Conservation (phyloP, 2,113 vertebrate genomes). For the Coptodon rendalli region DNA sequence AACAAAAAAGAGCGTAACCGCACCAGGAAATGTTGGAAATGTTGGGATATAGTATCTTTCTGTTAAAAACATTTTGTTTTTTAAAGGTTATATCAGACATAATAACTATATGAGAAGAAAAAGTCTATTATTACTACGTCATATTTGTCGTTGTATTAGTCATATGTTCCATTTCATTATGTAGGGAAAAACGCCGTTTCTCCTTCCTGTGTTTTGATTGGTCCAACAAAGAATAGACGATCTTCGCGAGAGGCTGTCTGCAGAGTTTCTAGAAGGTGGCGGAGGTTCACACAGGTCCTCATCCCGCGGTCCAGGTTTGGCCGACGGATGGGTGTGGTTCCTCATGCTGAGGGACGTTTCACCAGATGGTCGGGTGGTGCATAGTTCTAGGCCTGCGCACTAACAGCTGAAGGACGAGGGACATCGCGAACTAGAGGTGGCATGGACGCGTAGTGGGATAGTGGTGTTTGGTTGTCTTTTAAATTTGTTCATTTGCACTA, state of each 20-base stretch:
- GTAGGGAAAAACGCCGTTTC: background rate
- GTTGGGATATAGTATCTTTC: background rate
- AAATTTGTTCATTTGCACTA: background rate
- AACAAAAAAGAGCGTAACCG: background rate
- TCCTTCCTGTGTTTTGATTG: background rate
- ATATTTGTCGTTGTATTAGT: background rate
- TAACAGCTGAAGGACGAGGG: background rate
- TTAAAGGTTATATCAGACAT: background rate
- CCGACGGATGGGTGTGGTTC: constrained; percentile 29
- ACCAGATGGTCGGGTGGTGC: background rate
- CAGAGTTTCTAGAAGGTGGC: background rate
- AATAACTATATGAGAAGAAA: background rate
- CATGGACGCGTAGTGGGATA: background rate
- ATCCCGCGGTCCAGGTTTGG: background rate
- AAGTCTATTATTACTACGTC: background rate
- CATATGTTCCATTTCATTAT: background rate
- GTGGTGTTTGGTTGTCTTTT: background rate
- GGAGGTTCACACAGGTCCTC: background rate
- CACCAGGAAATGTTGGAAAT: background rate
- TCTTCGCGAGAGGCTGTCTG: background rate
- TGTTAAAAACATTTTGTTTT: background rate
- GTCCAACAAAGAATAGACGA: background rate
- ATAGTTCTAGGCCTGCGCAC: background rate
- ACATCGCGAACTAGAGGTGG: background rate
- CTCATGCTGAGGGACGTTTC: background rate